phyloP scores from a whole-genome alignment of 2,888 invertebrate genomes.

The Drosophila borealis region DNA sequence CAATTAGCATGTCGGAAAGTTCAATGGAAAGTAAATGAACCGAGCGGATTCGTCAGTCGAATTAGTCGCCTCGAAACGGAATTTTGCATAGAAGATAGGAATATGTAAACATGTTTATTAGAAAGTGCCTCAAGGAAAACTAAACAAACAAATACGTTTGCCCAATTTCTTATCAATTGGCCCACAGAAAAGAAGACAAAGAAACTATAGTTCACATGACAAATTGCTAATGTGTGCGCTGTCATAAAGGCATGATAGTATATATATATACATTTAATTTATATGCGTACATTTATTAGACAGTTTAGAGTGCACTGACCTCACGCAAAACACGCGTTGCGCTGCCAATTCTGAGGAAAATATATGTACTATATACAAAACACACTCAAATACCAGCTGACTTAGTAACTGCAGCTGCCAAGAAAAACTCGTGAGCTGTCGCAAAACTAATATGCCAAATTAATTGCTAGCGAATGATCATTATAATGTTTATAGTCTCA shows the following conservation, averaged over 20 bases:
- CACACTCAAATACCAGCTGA: background rate
- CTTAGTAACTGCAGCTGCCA: conserved; percentile 25
- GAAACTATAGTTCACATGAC: conserved; percentile 8
- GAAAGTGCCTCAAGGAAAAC: conserved; percentile 5
- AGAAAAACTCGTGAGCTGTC: conserved; percentile 48
- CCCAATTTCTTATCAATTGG: conserved; percentile 18
- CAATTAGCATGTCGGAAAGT: conserved; percentile 23
- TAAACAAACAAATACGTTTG: background rate
- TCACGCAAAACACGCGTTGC: conserved; percentile 41
- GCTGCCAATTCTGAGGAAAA: conserved; percentile 6
- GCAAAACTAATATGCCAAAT: conserved; percentile 36
- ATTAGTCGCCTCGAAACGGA: background rate
- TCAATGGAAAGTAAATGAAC: conserved; percentile 26
- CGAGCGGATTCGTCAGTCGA: background rate
- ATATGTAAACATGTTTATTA: conserved; percentile 3
- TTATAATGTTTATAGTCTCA: conserved; percentile 3
- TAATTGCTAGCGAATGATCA: conserved; percentile 11
- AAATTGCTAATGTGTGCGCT: background rate
- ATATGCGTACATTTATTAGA: background rate
- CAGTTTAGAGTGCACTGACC: conserved; percentile 56
- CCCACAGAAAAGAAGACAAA: background rate
- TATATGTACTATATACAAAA: conserved; percentile 5
- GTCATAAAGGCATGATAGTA: background rate
- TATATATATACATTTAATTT: conserved; percentile 4
- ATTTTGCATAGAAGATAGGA: conserved; percentile 1